A percentile compares a stretch with the other conserved stretches of the same genome.
phyloP scores from a whole-genome alignment of 2,797 vertebrate species.

The Manis pentadactyla region DNA sequence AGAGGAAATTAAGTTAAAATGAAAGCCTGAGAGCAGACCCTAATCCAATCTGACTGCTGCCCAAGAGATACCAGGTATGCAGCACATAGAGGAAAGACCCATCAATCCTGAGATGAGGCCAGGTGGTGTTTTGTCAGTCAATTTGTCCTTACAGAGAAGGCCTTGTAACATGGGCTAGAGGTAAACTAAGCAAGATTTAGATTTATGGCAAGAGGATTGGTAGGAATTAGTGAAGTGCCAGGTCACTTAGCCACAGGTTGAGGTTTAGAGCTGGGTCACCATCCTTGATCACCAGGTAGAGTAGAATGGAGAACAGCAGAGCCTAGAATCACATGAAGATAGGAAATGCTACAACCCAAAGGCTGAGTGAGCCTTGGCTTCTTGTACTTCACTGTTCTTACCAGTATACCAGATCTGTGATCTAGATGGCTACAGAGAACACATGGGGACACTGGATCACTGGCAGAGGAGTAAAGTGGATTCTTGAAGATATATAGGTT shows the following conservation, averaged over 20 bases:
- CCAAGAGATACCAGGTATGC: background rate
- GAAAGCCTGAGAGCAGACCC: background rate
- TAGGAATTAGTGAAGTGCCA: background rate
- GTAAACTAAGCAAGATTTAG: background rate
- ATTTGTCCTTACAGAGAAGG: background rate
- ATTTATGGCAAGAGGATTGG: background rate
- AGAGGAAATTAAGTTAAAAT: background rate
- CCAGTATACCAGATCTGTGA: background rate
- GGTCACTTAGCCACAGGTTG: background rate
- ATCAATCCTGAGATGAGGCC: background rate
- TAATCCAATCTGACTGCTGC: background rate
- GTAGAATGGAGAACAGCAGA: background rate
- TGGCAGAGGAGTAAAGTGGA: background rate
- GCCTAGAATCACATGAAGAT: background rate
- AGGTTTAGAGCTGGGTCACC: background rate
- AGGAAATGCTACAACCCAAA: background rate
- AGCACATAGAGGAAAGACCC: background rate
- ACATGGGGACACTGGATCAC: background rate
- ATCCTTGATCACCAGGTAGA: background rate
- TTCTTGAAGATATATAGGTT: background rate
- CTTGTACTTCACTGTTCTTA: background rate
- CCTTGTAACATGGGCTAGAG: background rate
- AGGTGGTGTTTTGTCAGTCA: background rate
- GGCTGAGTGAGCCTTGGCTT: background rate
- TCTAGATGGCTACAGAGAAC: background rate